Conservation (phyloP, 1,140 invertebrate genomes). For the Venturia canescens region DNA sequence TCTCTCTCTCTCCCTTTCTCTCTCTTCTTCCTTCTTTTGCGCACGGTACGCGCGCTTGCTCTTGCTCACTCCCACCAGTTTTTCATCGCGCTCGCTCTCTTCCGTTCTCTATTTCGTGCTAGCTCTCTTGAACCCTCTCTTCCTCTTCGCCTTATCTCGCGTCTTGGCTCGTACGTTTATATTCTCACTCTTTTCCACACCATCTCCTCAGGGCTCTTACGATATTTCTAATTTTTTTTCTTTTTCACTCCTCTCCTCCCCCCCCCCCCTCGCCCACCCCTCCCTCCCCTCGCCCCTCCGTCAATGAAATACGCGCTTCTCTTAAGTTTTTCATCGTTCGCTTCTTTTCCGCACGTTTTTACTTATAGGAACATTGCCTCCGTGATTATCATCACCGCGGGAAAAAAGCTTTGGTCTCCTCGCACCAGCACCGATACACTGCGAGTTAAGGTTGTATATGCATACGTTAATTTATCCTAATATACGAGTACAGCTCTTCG, state of each 20-base stretch:
- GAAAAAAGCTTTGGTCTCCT: slow-evolving; percentile 9
- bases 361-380: no score
- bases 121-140: background rate
- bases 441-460: background rate
- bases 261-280: slow-evolving; percentile 28
- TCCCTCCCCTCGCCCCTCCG: background rate
- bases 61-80: slow-evolving; percentile 42
- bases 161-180: slow-evolving; percentile 36
- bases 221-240: slow-evolving; percentile 1
- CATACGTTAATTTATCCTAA: background rate
- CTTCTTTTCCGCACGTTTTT: no score
- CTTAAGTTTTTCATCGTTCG: no score
- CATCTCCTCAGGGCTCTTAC: background rate
- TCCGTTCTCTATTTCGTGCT: background rate
- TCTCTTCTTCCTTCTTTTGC: slow-evolving; percentile 30
- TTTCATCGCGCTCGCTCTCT: slow-evolving; percentile 7
- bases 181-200: slow-evolving; percentile 24
- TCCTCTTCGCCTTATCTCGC: slow-evolving; percentile 31
- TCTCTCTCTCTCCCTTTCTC: slow-evolving; percentile 25
- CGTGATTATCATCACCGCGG: slow-evolving; percentile 35
- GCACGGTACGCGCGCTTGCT: slow-evolving; percentile 9
- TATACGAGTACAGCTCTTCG: no score
- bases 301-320: background rate
- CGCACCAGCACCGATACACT: background rate
- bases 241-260: background rate